Base-by-base conservation (phyloP, 2,888 invertebrate species). In the Pomacea canaliculata region DNA sequence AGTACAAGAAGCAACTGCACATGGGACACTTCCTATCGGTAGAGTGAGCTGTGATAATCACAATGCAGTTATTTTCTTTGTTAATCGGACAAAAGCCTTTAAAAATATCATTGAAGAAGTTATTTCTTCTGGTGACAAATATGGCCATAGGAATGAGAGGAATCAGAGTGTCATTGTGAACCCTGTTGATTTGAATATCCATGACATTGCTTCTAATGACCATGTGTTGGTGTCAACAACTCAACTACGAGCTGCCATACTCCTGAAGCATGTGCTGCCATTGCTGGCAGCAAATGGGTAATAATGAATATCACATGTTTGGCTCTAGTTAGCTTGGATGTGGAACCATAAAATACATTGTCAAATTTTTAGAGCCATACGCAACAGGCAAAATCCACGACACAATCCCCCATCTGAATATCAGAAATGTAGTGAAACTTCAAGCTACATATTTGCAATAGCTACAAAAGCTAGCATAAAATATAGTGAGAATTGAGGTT, bases 241-340 rank as follows among this genome's bases (percentile, higher is more conserved):
- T 13, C 68, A 71, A 46, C 56, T 79, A 19, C 63, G 79, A 56
- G 70, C 72, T 27, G 72, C 76, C 5, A 65, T 82, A 12, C 48
- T 84, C 23, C 71, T 78, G 13, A 78, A 82, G 49, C 84, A 84
- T 78, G 65, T 80, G 7, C 56, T 69, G n/a, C 71, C 73, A 13
- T 71, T 84, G 60, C 68, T 84, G 16, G 59, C 70, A 56, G 76
- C 74, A 59, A 79, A 82, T 80, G 81, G 85, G 85, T 85, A 78
- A 80, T 76, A 23, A 67, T 49, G 2, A 56, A 56, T 56, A 56
- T 56, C 51, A 13, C 10, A 56, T 56, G 16, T 56, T 56, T 56
- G 37, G 5, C 37, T 37, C 37, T 5, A 37, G 5, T 37, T 5
- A 37, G 37, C 37, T 37, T 37, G 37, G 37, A 37, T 37, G 37